Evolutionary conservation across 2,113 vertebrate genomes (phyloP).

Genomic region (Tautogolabrus adspersus): DNA sequence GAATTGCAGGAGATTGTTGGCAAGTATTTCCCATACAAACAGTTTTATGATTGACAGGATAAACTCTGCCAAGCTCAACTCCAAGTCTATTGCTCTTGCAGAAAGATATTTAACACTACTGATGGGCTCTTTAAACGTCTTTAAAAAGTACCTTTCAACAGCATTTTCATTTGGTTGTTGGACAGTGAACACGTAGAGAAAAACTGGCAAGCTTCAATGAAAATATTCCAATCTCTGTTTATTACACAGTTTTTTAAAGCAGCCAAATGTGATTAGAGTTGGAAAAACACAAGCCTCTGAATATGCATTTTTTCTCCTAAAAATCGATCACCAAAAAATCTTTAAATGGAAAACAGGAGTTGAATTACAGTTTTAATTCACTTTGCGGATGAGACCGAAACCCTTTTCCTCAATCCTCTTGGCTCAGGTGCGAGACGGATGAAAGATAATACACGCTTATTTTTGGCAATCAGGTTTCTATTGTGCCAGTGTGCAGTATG

Average conservation of each 20-base stretch:
- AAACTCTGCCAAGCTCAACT: conserved; percentile 4
- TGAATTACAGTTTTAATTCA: conserved; percentile 23
- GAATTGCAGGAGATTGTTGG: conserved; percentile 8
- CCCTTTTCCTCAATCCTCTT: background rate
- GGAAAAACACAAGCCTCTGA: background rate
- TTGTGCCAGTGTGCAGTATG: conserved; percentile 16
- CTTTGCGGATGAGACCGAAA: background rate
- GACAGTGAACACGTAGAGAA: background rate
- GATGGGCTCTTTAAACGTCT: conserved; percentile 12
- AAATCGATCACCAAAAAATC: conserved; percentile 22
- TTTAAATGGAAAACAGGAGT: background rate
- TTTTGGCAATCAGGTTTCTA: conserved; percentile 32
- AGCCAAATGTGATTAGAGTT: conserved; percentile 34
- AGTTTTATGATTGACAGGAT: conserved; percentile 10
- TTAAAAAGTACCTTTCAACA: conserved; percentile 28
- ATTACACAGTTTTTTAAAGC: conserved; percentile 27
- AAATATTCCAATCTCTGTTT: conserved; percentile 35
- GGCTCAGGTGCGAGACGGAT: conserved; percentile 31
- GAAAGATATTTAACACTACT: background rate
- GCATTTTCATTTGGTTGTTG: conserved; percentile 32
- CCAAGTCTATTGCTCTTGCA: conserved; percentile 6
- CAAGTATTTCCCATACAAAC: conserved; percentile 10
- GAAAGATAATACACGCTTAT: conserved; percentile 22
- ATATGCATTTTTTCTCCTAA: conserved; percentile 6
- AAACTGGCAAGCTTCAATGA: conserved; percentile 34